These are phyloP conservation scores for Pelvicachromis taeniatus DNA, from an alignment of 2,113 vertebrate species.

Conservation along the genomic window DNA sequence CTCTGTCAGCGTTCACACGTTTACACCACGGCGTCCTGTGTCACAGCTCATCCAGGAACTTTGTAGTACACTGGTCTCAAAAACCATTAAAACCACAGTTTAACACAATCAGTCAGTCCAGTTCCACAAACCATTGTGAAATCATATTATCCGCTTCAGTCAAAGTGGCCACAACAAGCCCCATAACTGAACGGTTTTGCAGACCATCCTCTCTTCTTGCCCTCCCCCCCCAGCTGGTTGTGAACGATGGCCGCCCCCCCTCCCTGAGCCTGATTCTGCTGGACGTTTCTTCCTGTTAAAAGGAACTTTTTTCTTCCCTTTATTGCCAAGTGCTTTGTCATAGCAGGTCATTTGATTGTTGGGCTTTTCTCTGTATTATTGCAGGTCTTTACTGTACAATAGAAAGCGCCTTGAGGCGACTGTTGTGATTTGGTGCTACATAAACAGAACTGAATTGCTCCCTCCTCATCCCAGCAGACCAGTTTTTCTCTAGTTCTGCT, in stretches of 20 bases:
- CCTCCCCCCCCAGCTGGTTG: background rate
- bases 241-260: background rate
- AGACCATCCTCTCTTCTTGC: background rate
- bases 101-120: background rate
- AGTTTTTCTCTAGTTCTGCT: background rate
- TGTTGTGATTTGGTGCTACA: background rate
- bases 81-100: background rate
- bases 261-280: background rate
- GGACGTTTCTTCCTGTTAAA: background rate
- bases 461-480: background rate
- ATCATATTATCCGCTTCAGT: background rate
- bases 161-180: background rate
- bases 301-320: background rate
- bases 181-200: background rate
- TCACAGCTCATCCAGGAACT: background rate
- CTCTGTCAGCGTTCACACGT: background rate
- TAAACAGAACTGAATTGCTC: background rate
- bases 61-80: background rate
- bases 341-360: background rate
- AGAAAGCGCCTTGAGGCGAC: background rate
- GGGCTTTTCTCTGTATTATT: background rate
- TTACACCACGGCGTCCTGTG: background rate
- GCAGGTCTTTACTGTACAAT: background rate
- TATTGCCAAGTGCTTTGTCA: background rate
- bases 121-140: background rate